Evolutionary conservation across 2,113 vertebrate genomes (phyloP).

Genomic region (Python bivittatus): DNA sequence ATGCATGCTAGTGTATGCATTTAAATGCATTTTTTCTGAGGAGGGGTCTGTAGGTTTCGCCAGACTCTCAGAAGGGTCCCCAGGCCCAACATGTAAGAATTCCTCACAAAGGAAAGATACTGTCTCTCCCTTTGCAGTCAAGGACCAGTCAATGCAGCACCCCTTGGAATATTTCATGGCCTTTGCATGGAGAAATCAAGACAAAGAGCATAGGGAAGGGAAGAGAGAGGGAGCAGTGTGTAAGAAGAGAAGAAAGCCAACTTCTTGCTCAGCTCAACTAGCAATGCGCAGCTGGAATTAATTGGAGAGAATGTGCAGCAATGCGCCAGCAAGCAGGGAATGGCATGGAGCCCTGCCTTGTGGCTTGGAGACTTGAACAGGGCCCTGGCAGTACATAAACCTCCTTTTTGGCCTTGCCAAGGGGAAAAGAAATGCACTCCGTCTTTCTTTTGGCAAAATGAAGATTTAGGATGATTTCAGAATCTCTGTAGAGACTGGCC

Average conservation of each 20-base stretch:
- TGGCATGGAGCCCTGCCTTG: slow-evolving; percentile 70
- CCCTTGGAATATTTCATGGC: background rate
- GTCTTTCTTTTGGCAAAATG: slow-evolving; percentile 28
- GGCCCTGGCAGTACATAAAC: slow-evolving; percentile 63
- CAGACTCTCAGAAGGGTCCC: too few species aligned
- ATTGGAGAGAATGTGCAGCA: slow-evolving; percentile 55
- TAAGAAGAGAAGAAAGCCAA: background rate
- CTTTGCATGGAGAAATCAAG: background rate
- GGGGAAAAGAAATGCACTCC: background rate
- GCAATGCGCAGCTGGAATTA: slow-evolving; percentile 73
- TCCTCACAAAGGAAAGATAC: too few species aligned
- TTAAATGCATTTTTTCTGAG: too few species aligned
- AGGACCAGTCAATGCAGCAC: background rate
- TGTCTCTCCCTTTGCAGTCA: background rate
- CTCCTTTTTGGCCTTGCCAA: slow-evolving; percentile 40
- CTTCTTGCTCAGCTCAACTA: slow-evolving; percentile 41
- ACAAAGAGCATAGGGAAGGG: background rate
- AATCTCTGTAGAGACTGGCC: accelerated
- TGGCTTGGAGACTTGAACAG: slow-evolving; percentile 69
- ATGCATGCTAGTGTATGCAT: too few species aligned
- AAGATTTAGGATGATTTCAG: background rate
- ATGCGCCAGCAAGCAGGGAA: slow-evolving; percentile 61
- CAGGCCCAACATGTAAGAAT: too few species aligned
- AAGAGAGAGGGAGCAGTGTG: background rate
- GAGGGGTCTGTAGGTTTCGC: too few species aligned